Evolutionary conservation across 1,140 invertebrate genomes (phyloP).

Genomic region (Elysia chlorotica): DNA sequence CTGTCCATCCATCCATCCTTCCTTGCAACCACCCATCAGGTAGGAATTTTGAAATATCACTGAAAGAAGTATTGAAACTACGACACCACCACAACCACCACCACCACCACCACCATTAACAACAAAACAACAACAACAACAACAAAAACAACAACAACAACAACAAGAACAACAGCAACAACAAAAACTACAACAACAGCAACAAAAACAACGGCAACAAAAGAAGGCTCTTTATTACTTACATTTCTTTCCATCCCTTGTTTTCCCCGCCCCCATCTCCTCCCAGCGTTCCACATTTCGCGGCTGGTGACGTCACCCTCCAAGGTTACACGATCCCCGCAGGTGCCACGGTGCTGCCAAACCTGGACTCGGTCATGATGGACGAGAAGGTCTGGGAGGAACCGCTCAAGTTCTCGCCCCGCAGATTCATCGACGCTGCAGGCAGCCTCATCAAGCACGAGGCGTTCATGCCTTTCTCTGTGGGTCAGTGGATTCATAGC

Average conservation of each 20-base stretch:
- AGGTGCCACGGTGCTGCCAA: conserved; percentile 50
- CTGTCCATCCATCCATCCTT: no score
- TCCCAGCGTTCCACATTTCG: conserved; percentile 38
- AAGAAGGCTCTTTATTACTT: neutral
- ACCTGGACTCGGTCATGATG: conserved; percentile 45
- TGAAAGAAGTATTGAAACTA: neutral
- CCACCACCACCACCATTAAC: neutral
- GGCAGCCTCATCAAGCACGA: conserved; percentile 62
- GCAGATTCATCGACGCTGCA: conserved; percentile 74
- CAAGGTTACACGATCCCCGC: conserved; percentile 48
- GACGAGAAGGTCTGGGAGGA: conserved; percentile 68
- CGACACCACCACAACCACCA: neutral
- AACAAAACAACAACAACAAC: neutral
- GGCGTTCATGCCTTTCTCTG: conserved; percentile 21
- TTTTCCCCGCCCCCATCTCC: conserved; percentile 52
- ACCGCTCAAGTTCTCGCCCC: conserved; percentile 76
- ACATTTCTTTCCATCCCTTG: neutral
- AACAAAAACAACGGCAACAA: neutral
- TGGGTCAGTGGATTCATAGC: neutral
- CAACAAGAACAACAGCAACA: neutral
- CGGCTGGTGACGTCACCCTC: conserved; percentile 38
- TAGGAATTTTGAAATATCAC: no score
- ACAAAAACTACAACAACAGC: neutral
- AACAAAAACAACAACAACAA: neutral
- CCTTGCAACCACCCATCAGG: no score